Base-by-base conservation (phyloP, 2,888 invertebrate species). In the Doris montereyensis region DNA sequence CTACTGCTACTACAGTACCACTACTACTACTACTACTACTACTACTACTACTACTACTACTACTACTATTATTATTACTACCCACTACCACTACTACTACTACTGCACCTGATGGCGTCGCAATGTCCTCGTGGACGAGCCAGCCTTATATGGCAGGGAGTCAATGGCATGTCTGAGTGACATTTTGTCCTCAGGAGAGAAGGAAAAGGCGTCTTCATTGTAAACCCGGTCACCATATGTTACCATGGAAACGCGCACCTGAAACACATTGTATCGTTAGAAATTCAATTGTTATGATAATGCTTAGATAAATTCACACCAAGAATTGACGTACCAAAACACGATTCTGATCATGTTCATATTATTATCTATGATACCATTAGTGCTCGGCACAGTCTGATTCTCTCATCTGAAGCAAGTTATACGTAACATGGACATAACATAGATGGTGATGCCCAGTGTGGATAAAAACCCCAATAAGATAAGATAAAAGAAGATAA, bases 241-340 rank as follows among this genome's bases (percentile, higher is more conserved):
- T 17, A 82, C 70, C 21, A 77, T n/a, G n/a, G 81, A 80, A 30
- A 82, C 79, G 4, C 82, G 76, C 24, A 82, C 82, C 77, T 82
- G 78, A 41, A 41, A n/a, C n/a, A n/a, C n/a, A n/a, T n/a, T n/a
- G n/a, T n/a, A n/a, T n/a, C n/a, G n/a, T n/a, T n/a, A n/a, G n/a
- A n/a, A n/a, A n/a, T n/a, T n/a, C n/a, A n/a, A n/a, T n/a, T n/a
- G n/a, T n/a, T n/a, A n/a, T n/a, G n/a, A n/a, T n/a, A n/a, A n/a
- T n/a, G n/a, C n/a, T n/a, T n/a, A n/a, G n/a, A n/a, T n/a, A n/a
- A n/a, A n/a, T n/a, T n/a, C n/a, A n/a, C n/a, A n/a, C n/a, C n/a
- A n/a, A n/a, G n/a, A n/a, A n/a, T n/a, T n/a, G n/a, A n/a, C n/a
- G n/a, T n/a, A n/a, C n/a, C n/a, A n/a, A n/a, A n/a, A n/a, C n/a